phyloP scores from a whole-genome alignment of 2,888 invertebrate genomes.

The Zygaena filipendulae region DNA sequence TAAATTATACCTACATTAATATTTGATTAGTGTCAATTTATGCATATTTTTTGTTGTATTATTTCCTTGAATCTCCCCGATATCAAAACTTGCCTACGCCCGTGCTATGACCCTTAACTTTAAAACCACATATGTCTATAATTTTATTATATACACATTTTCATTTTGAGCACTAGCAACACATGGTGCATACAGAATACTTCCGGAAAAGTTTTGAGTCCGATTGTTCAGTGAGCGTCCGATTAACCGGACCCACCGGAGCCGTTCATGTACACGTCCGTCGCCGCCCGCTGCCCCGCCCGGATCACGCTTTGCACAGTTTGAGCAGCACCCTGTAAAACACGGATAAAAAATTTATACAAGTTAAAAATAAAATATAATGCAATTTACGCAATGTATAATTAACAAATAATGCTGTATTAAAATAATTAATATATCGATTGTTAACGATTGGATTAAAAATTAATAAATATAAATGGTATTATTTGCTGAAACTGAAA shows the following conservation, averaged over 20 bases:
- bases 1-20: too few relatives aligned
- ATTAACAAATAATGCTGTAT: not conserved
- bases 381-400: constrained; percentile 5
- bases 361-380: too few relatives aligned
- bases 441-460: too few relatives aligned
- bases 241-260: constrained; percentile 46
- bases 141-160: constrained; percentile 19
- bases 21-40: too few relatives aligned
- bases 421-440: not conserved
- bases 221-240: too few relatives aligned
- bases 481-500: not conserved
- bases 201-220: constrained; percentile 58
- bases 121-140: too few relatives aligned
- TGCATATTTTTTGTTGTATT: too few relatives aligned
- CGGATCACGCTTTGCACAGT: constrained; percentile 75
- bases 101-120: too few relatives aligned
- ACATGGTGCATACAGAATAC: constrained; percentile 64
- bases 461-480: not conserved
- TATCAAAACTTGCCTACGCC: too few relatives aligned
- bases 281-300: constrained; percentile 62
- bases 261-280: constrained; percentile 56
- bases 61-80: too few relatives aligned
- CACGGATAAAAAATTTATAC: constrained; percentile 10
- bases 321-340: constrained; percentile 76
- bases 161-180: constrained; percentile 48